Conservation (phyloP, 2,113 vertebrate species). For the Bucco capensis region DNA sequence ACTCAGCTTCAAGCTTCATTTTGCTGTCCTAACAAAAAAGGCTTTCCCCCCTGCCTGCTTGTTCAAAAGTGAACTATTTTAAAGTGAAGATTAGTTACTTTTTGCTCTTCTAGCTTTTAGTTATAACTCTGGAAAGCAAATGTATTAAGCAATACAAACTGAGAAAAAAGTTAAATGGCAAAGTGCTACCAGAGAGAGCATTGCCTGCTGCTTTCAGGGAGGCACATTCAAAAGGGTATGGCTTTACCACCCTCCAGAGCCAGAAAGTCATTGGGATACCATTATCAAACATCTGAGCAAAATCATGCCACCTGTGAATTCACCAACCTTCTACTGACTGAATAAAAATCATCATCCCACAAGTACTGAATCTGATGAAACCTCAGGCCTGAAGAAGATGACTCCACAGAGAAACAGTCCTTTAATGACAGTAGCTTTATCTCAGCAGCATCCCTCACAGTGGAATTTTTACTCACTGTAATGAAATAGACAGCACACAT, state of each 20-base stretch:
- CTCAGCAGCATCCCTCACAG: not conserved
- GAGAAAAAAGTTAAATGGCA: not conserved
- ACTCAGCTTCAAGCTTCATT: not conserved
- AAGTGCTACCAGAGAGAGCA: not conserved
- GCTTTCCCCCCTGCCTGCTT: too few species aligned
- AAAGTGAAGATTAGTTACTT: not conserved
- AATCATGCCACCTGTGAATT: not conserved
- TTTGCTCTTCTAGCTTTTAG: not conserved
- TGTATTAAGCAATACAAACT: not conserved
- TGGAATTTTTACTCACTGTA: not conserved
- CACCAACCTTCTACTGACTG: not conserved
- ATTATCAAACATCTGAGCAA: not conserved
- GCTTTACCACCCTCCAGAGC: not conserved
- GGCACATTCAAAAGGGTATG: not conserved
- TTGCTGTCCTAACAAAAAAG: not conserved
- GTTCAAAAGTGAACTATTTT: not conserved
- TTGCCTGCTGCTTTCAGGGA: not conserved
- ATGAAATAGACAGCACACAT: not conserved
- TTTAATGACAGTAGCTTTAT: not conserved
- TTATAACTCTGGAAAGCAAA: not conserved
- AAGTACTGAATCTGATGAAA: not conserved
- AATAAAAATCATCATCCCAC: not conserved
- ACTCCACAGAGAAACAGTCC: not conserved
- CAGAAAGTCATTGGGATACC: not conserved
- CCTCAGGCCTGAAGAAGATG: not conserved